Conservation (phyloP, 2,888 invertebrate genomes). For the Chironomus tentans region DNA sequence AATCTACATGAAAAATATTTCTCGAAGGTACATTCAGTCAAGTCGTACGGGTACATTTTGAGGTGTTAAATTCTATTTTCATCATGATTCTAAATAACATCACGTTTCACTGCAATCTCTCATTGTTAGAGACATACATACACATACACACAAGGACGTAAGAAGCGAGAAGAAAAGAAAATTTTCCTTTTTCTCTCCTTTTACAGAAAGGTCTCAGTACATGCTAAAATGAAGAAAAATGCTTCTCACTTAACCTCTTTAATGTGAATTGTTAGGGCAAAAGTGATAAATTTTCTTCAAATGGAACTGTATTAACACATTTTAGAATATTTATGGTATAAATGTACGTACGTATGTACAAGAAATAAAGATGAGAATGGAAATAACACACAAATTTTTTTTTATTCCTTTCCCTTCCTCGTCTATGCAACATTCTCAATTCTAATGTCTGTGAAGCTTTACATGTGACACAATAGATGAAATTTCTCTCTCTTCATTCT, state of each 20-base stretch:
- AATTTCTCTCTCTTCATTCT: no score
- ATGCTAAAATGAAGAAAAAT: constrained; percentile 22
- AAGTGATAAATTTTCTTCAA: constrained; percentile 25
- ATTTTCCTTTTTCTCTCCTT: neutral
- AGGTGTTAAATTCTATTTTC: neutral
- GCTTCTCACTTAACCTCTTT: constrained; percentile 22
- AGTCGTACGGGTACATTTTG: neutral
- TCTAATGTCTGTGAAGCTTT: no score
- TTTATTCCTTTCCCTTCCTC: no score
- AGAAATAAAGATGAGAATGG: no score
- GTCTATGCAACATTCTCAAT: no score
- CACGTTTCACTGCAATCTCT: constrained; percentile 22
- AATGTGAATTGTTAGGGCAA: constrained; percentile 25
- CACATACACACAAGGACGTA: no score
- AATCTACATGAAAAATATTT: no score
- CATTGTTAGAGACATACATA: constrained; percentile 2
- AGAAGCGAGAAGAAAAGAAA: neutral
- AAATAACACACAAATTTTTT: no score
- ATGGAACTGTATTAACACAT: constrained; percentile 10
- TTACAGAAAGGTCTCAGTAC: neutral
- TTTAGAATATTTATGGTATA: neutral
- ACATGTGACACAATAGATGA: no score
- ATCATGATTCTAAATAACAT: constrained; percentile 9
- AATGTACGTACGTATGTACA: neutral
- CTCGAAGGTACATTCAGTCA: neutral